Evolutionary conservation across 2,797 vertebrate genomes (phyloP), one percentile per base, ranked within the genome.

Genomic region (Galaxias olidus): DNA sequence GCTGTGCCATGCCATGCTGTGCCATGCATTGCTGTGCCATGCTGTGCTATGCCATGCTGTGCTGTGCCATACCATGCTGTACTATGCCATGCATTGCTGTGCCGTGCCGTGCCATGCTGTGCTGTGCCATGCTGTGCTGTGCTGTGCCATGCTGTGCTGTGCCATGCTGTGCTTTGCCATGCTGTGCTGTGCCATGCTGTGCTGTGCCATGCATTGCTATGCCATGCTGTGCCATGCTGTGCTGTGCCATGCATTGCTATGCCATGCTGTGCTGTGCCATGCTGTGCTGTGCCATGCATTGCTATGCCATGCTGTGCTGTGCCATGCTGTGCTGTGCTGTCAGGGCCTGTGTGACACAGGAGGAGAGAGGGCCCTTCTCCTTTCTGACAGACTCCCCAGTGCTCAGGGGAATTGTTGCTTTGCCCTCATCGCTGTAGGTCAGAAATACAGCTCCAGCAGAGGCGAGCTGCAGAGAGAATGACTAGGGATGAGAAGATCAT

Each of bases 391-490:
- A 76, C 72, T 65, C 19, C n/a, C 65, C 54, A 0, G 55, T 49
- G 54, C 59, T 59, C 41, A 1, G 10, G 59, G 72, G 78, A 71
- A 77, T 84, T 71, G 78, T 74, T 86, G 68, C 75, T 79, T 76
- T 71, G 66, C 66, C 73, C 72, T 74, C 62, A 69, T 59, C 57
- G 65, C 79, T 77, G 64, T 30, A 76, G 75, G 80, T 85, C 79
- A 75, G 65, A 71, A 64, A 50, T 12, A n/a, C n/a, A 66, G 57
- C 69, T 67, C 9, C 59, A 47, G 60, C 68, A 61, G 55, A 66
- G 66, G 57, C 48, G 11, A 60, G 20, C 49, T 15, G 4, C 68
- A 30, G 53, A 18, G 71, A 48, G 52, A 66, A 74, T 74, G 65
- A 77, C 65, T 3, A 66, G 61, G 72, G 76, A 77, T 73, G 72